phyloP scores from a whole-genome alignment of 1,140 invertebrate genomes.

The Wiebesia pumilae region DNA sequence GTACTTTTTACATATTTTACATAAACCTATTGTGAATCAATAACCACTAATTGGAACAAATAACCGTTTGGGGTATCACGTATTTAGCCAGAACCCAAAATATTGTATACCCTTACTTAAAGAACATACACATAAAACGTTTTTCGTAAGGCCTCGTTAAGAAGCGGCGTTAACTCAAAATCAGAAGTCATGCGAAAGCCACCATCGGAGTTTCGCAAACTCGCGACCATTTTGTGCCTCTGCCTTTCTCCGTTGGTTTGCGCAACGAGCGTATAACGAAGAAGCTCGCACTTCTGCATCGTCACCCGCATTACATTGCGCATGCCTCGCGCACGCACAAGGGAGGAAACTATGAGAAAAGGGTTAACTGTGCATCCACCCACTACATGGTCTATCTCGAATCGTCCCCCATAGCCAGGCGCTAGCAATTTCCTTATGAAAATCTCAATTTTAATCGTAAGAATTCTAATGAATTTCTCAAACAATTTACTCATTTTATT shows the following conservation, averaged over 20 bases:
- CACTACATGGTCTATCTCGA: not conserved
- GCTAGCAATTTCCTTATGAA: not conserved
- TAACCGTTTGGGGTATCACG: too few relatives aligned
- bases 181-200: not conserved
- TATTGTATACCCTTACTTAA: too few relatives aligned
- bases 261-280: not conserved
- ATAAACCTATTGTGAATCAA: too few relatives aligned
- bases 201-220: constrained; percentile 20
- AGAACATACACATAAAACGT: too few relatives aligned
- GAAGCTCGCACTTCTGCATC: constrained; percentile 25
- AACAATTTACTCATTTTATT: too few relatives aligned
- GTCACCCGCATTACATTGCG: not conserved
- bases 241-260: constrained; percentile 4
- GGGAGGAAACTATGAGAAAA: constrained; percentile 1
- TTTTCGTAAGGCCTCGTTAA: not conserved
- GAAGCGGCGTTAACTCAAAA: not conserved
- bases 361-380: constrained; percentile 34
- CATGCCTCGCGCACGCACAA: constrained; percentile 1
- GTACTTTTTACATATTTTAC: too few relatives aligned
- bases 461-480: too few relatives aligned
- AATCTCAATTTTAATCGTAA: not conserved
- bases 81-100: too few relatives aligned
- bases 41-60: too few relatives aligned
- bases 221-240: constrained; percentile 43
- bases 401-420: not conserved